Base-by-base conservation (phyloP, 2,888 invertebrate genomes). In the Periphyllus acericola region DNA sequence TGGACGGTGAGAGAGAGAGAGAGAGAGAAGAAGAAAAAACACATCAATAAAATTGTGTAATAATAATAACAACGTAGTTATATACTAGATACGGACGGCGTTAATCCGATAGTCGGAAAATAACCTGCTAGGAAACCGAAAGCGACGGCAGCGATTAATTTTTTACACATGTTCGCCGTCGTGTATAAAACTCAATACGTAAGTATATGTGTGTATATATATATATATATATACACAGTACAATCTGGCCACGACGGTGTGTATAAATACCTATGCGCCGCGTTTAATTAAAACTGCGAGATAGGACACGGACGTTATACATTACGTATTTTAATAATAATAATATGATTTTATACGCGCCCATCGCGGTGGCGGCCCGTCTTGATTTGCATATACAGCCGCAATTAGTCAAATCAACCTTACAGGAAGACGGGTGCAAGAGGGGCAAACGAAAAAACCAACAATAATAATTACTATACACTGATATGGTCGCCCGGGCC, bases 341-440 rank as follows among this genome's bases (percentile, higher is more conserved):
- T 79, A 80, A 80, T 66, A 66, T 60, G 25, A 21, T 71, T 19
- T 21, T 25, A 40, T 66, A 66, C 5, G 25, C 34, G 60, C 25
- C 60, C 66, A 25, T 68, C 81, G 81, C 81, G 81, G 36, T 36
- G 46, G 29, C 46, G 52, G 82, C 32, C 71, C 52, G 71, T 72
- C 32, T 82, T 14, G 82, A 82, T 72, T 82, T 72, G 82, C 72
- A 55, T 52, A 83, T 72, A 83, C 81, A 29, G 81, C 81, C 40
- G 46, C 81, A 82, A 82, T 82, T 82, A 82, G 81, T 82, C 81
- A 71, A 82, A 82, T 71, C 46, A 68, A 82, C 81, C 9, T 68
- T 14, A 46, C 32, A 14, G 14, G 36, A 14, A 6, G 36, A 68
- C 17, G 29, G 25, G 25, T 5, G 68, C 3, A 14, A 46, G 46